Base-by-base conservation (phyloP, 2,888 invertebrate genomes). In the Dione juno region DNA sequence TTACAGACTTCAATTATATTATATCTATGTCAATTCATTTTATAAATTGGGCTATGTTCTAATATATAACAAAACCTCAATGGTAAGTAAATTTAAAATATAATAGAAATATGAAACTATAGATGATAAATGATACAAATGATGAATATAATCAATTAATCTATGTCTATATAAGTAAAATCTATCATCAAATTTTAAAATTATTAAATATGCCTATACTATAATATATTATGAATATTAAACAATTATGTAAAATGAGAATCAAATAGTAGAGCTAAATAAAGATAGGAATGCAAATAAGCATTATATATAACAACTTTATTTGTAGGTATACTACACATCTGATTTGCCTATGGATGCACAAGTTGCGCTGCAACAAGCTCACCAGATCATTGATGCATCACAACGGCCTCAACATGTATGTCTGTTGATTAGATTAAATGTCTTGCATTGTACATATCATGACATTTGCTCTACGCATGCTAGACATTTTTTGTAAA, bases 291-390 rank as follows among this genome's bases (percentile, higher is more conserved):
- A 43, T 50, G 28, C 43, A 43, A n/a, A 58, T 16, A 54, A 40
- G 57, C 37, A 70, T 54, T 72, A 63, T 71, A 74, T 75, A 76
- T 69, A 61, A 66, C 64, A 66, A 79, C 88, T 92, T 92, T 90
- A 90, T 92, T 92, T 91, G 87, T 92, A 93, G 93, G 93, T 93
- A 84, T 93, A 92, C 92, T 93, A 93, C 92, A 90, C 93, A 81
- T 93, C 93, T 83, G 92, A 93, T 86, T 88, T 93, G 83, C 92
- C 93, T 79, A 90, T 91, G 89, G 93, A 93, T 84, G 89, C 92
- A 84, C 93, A 93, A 88, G 92, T 93, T 87, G 93, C 93, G 78
- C 93, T 93, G 85, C 94, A 93, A 88, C 93, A 93, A 80, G 89
- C 92, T 79, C 93, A 94, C 86, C 93, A 93, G 86, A 91, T 93